Evolutionary conservation across 2,888 invertebrate genomes (phyloP).

Genomic region (Schizaphis graminum): DNA sequence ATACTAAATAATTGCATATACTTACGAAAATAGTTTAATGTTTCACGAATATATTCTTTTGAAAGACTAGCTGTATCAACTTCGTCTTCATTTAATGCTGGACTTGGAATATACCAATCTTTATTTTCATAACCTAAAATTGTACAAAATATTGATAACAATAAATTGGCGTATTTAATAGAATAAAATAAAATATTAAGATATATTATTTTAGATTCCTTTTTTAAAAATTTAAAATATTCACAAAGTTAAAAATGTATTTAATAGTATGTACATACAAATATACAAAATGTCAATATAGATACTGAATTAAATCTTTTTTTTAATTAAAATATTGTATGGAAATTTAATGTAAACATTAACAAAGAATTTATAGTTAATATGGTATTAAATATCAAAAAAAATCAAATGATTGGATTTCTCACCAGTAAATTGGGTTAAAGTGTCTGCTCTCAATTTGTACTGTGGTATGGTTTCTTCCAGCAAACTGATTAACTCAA

Average conservation of each 20-base stretch:
- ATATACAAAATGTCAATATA: no score
- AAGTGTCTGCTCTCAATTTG: constrained; percentile 91
- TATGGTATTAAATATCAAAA: background rate
- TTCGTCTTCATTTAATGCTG: constrained; percentile 81
- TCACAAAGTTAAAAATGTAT: no score
- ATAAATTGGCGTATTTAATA: background rate
- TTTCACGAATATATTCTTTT: constrained; percentile 95
- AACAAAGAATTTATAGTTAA: background rate
- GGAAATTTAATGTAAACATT: background rate
- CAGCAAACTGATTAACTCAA: constrained; percentile 94
- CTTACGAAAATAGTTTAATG: constrained; percentile 97
- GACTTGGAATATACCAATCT: constrained; percentile 93
- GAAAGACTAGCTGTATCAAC: constrained; percentile 83
- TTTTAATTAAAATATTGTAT: background rate
- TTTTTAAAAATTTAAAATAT: no score
- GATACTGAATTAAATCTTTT: background rate
- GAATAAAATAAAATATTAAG: background rate
- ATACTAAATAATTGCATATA: constrained; percentile 70
- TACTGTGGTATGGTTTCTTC: constrained; percentile 96
- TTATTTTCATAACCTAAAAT: constrained; percentile 88
- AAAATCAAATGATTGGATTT: constrained; percentile 2
- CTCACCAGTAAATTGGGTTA: constrained; percentile 90
- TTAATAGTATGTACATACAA: no score
- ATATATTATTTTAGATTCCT: no score
- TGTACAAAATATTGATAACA: constrained; percentile 65